Percentiles rank a stretch among this genome's conserved stretches.
Evolutionary conservation across 2,888 invertebrate species (phyloP).

Genomic region (Amiota communis): DNA sequence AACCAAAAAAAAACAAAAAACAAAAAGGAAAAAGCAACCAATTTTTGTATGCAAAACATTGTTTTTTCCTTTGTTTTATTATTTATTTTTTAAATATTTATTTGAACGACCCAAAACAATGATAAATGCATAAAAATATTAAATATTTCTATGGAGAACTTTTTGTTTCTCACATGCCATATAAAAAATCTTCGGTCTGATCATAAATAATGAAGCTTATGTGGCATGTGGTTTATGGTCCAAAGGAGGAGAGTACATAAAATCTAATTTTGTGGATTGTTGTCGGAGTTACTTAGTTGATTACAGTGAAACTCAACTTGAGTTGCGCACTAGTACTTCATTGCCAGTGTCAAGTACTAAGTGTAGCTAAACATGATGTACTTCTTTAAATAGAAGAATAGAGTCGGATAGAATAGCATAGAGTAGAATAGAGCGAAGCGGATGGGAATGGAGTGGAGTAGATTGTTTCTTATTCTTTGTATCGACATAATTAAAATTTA

Average conservation of each 20-base stretch:
- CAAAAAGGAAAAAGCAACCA: slow-evolving; percentile 57
- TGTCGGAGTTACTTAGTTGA: slow-evolving; percentile 56
- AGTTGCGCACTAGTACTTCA: background rate
- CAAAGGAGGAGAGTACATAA: slow-evolving; percentile 1
- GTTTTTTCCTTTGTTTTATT: slow-evolving; percentile 34
- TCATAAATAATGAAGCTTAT: no score
- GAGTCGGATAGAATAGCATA: no score
- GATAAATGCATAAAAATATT: slow-evolving; percentile 61
- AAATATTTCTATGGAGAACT: background rate
- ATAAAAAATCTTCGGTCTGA: background rate
- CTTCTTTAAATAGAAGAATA: no score
- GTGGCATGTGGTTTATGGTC: no score
- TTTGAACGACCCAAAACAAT: slow-evolving; percentile 59
- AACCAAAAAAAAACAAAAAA: slow-evolving; percentile 31
- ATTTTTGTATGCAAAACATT: slow-evolving; percentile 57
- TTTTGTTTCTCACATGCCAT: background rate
- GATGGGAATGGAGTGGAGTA: background rate
- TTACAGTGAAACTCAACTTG: slow-evolving; percentile 56
- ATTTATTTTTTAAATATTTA: slow-evolving; percentile 60
- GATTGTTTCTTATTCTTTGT: background rate
- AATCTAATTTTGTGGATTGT: slow-evolving; percentile 1
- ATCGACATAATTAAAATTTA: slow-evolving; percentile 28
- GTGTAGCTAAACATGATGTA: no score
- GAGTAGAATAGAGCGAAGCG: background rate
- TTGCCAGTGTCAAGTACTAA: no score